Base-by-base conservation (phyloP, 2,888 invertebrate genomes). In the Cryptosula pallasiana region DNA sequence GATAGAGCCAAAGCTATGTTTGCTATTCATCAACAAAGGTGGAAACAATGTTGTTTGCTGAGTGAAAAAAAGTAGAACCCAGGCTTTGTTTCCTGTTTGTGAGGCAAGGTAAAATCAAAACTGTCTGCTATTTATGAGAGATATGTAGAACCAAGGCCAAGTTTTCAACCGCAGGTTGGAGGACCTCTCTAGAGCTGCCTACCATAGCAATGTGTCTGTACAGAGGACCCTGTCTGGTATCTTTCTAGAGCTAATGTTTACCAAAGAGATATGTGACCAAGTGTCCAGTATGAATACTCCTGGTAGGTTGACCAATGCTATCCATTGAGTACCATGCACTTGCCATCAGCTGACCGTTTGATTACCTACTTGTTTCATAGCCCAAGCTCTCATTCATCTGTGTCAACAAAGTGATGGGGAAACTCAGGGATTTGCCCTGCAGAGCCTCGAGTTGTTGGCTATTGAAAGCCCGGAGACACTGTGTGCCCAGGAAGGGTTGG, bases 381-480 rank as follows among this genome's bases (percentile, higher is more conserved):
- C 80, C n/a, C 78, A 78, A 72, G 80, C 81, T 1, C 73, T 82
- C 75, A 79, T 79, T 1, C 73, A 78, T 23, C 76, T 82, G 57
- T 80, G 79, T 71, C 72, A 75, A 58, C 78, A 78, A 57, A 76
- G 76, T 63, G 82, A 82, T 69, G 75, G 77, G 5, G 81, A 82
- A 45, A 82, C 81, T 0, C 79, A 79, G 75, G 76, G 80, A 55
- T 79, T 77, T 73, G 77, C 82, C 1, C 76, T 82, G 5, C 80
- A 82, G 74, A 78, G 81, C 0, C 76, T 82, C 34, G 82, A 82
- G 74, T 78, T 82, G 16, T 74, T 82, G 74, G 82, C 82, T 55
- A 82, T 82, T 58, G 81, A 81, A 74, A 81, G 79, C 72, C 75
- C 81, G 0, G 81, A 82, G 55, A 78, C 80, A 71, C 79, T 82